Evolutionary conservation across 2,113 vertebrate genomes (phyloP).

Genomic region (Pseudorasbora parva): DNA sequence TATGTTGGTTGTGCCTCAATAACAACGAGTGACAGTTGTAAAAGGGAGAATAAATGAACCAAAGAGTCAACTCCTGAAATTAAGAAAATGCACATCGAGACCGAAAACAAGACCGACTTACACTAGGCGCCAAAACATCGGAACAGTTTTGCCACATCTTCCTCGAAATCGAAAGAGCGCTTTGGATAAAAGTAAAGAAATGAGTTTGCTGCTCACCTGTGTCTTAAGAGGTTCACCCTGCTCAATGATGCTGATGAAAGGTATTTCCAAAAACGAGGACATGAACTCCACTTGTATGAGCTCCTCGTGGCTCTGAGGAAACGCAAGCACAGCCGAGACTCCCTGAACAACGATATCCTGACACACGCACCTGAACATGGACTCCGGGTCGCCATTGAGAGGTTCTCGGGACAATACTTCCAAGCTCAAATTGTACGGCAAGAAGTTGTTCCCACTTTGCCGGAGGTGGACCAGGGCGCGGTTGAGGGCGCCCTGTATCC

Average conservation of each 20-base stretch:
- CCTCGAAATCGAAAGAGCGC: neutral
- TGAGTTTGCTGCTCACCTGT: slow-evolving; percentile 75
- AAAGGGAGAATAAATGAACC: neutral
- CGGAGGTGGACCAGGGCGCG: slow-evolving; percentile 78
- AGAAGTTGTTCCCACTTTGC: slow-evolving; percentile 64
- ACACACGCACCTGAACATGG: slow-evolving; percentile 83
- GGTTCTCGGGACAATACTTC: slow-evolving; percentile 79
- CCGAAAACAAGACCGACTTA: neutral
- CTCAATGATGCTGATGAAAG: slow-evolving; percentile 88
- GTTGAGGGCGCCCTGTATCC: slow-evolving; percentile 81
- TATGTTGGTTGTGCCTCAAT: neutral
- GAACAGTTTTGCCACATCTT: neutral
- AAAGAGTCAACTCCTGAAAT: neutral
- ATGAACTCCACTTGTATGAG: slow-evolving; percentile 91
- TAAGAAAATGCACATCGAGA: neutral
- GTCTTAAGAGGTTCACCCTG: slow-evolving; percentile 81
- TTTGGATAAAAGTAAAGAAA: slow-evolving; percentile 24
- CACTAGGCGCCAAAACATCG: neutral
- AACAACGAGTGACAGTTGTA: neutral
- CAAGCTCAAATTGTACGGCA: slow-evolving; percentile 86
- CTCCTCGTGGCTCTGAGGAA: slow-evolving; percentile 86
- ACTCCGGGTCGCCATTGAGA: slow-evolving; percentile 81
- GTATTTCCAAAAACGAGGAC: slow-evolving; percentile 85
- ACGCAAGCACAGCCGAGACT: slow-evolving; percentile 85
- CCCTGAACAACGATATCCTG: slow-evolving; percentile 83